Conservation (phyloP, 1,140 invertebrate genomes). For the Drosophila pandora region DNA sequence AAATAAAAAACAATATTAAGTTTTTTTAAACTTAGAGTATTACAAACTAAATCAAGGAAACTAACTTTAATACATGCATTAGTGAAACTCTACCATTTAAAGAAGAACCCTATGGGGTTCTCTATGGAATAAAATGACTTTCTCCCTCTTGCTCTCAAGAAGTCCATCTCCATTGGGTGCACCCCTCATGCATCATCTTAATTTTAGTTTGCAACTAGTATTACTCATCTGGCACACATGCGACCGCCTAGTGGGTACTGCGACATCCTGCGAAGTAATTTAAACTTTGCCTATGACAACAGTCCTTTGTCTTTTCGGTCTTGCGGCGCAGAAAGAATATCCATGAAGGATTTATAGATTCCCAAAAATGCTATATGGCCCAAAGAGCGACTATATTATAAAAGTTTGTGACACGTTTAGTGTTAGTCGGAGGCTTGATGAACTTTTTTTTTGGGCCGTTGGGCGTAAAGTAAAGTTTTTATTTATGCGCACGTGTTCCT, state of each 20-base stretch:
- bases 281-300: constrained; percentile 67
- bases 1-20: too few relatives aligned
- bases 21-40: too few relatives aligned
- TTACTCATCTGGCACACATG: constrained; percentile 65
- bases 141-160: neutral
- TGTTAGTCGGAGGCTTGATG: constrained; percentile 59
- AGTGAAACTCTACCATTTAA: neutral
- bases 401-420: constrained; percentile 78
- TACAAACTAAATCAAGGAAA: neutral
- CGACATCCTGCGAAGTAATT: constrained; percentile 77
- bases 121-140: neutral
- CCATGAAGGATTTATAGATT: constrained; percentile 58
- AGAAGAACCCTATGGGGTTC: neutral
- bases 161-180: constrained; percentile 9
- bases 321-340: constrained; percentile 20
- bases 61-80: neutral
- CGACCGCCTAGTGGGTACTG: constrained; percentile 23
- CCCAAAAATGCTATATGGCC: constrained; percentile 46
- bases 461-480: constrained; percentile 24
- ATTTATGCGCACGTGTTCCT: constrained; percentile 68
- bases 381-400: constrained; percentile 74
- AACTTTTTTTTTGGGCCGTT: constrained; percentile 61
- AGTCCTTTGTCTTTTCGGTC: constrained; percentile 29
- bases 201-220: constrained; percentile 58
- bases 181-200: constrained; percentile 53